phyloP scores from a whole-genome alignment of 2,113 vertebrate species.

The human (Homo sapiens) region DNA sequence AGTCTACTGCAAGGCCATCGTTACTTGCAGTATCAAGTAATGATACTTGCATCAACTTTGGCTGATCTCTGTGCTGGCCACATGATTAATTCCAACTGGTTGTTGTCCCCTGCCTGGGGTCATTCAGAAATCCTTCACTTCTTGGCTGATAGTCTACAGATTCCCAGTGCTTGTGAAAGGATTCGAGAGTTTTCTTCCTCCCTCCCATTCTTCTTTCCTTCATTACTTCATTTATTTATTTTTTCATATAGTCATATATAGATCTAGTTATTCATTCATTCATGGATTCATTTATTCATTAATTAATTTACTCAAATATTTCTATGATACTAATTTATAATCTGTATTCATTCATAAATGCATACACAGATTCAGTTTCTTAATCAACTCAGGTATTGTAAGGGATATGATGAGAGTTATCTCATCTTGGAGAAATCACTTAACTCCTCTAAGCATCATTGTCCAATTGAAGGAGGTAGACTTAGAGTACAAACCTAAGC shows the following conservation, averaged over 20 bases:
- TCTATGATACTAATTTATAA: not conserved
- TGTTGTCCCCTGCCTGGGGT: conserved; percentile 50
- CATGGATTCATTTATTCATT: not conserved
- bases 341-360: not conserved
- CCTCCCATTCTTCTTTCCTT: not conserved
- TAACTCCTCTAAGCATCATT: not conserved
- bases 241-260: not conserved
- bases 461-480: not conserved
- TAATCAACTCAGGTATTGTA: not conserved
- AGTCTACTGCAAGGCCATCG: conserved; percentile 65
- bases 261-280: not conserved
- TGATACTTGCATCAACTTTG: conserved; percentile 31
- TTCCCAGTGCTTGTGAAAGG: not conserved
- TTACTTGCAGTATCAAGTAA: not conserved
- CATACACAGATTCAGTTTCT: not conserved
- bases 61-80: conserved; percentile 53
- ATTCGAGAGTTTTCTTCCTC: not conserved
- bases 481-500: not conserved
- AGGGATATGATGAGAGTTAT: not conserved
- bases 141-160: conserved; percentile 9
- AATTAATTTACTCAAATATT: not conserved
- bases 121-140: conserved; percentile 62
- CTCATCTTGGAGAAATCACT: not conserved
- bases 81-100: conserved; percentile 63
- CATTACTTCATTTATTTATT: not conserved